Evolutionary conservation across 2,113 vertebrate genomes (phyloP), one percentile per base, ranked within the genome.

Genomic region (Urocynchramus pylzowi): DNA sequence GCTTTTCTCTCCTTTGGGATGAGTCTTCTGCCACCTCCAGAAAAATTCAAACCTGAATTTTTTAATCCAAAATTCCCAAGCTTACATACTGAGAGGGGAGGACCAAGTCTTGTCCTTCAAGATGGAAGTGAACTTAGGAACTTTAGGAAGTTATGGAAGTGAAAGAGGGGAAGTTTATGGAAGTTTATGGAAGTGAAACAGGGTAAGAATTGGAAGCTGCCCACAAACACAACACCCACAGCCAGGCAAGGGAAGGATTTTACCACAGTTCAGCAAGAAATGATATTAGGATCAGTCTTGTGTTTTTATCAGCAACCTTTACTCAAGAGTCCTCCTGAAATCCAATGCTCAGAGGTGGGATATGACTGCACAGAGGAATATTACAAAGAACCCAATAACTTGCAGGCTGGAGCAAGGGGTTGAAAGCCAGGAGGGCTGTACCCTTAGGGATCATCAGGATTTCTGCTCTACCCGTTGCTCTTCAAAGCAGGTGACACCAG

Each of bases 281-380:
- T 52, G 1, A 1, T 0, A 16, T 39, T 21, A 44, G 8, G 11
- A 61, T 80, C 33, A 59, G 5, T 4, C 26, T 33, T 33, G 4
- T 12, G 12, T 63, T 84, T 63, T 52, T 57, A 53, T 49, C 42
- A 52, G 69, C 16, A 69, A 7, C 8, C 6, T 54, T 84, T 6
- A 83, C 42, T 80, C 49, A 19, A 67, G 41, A 1, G 2, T 19
- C 20, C 49, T 61, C 39, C 53, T 65, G 27, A 69, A 64, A 73
- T 9, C 33, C 44, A 59, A 0, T 7, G 21, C 71, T 73, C 57
- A 12, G 42, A 16, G 21, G 41, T 22, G 35, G 41, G 30, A 68
- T 23, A 30, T 0, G 1, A 41, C 33, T 64, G 22, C 53, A 20
- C 6, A 18, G 21, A 44, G 39, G 41, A 73, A 45, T 35, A 45